A percentile compares a stretch with the other conserved stretches of the same genome.
phyloP scores from a whole-genome alignment of 2,113 vertebrate species.

The Austrofundulus limnaeus region DNA sequence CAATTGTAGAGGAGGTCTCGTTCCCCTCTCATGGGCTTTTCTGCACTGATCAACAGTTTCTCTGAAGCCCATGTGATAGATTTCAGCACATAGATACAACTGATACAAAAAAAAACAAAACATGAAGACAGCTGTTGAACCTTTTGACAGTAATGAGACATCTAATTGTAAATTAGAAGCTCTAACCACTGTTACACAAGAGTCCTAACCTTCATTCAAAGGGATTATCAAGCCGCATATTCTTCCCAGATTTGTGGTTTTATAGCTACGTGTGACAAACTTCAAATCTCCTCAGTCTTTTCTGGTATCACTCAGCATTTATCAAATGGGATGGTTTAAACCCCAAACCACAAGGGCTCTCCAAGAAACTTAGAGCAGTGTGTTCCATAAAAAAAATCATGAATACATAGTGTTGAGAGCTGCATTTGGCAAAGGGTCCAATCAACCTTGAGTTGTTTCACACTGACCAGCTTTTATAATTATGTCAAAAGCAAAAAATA shows the following conservation, averaged over 20 bases:
- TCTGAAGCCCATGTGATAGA: neutral
- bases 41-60: neutral
- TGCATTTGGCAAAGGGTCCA: too few species aligned
- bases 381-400: neutral
- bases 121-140: neutral
- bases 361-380: neutral
- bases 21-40: neutral
- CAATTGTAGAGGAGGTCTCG: neutral
- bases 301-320: neutral
- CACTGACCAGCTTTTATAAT: too few species aligned
- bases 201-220: neutral
- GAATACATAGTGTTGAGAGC: too few species aligned
- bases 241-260: neutral
- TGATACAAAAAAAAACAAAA: neutral
- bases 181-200: neutral
- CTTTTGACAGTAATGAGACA: neutral
- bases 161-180: neutral
- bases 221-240: neutral
- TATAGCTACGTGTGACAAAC: neutral
- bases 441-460: too few species aligned
- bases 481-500: too few species aligned
- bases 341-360: neutral
- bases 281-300: neutral
- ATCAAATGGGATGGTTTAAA: neutral
- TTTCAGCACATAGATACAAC: neutral